phyloP scores from a whole-genome alignment of 1,140 invertebrate genomes.

The Achatina immaculata region DNA sequence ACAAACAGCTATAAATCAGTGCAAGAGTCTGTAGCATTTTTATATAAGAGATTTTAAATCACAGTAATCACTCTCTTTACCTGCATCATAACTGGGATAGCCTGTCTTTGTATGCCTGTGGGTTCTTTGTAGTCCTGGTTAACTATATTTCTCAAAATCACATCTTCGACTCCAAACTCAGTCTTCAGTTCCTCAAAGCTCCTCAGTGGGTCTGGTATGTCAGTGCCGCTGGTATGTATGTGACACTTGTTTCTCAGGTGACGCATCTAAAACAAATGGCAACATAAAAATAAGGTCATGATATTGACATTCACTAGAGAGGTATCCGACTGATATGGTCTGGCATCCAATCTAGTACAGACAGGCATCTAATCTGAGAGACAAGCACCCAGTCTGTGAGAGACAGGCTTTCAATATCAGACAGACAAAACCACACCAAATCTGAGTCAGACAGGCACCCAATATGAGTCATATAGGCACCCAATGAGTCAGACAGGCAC shows the following conservation, averaged over 20 bases:
- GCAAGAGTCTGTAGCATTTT: too few species aligned
- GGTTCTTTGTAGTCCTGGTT: slow-evolving; percentile 83
- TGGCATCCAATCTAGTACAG: too few species aligned
- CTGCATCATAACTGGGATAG: slow-evolving; percentile 86
- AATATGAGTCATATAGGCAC: too few species aligned
- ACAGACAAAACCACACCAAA: neutral
- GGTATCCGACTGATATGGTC: too few species aligned
- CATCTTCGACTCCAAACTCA: slow-evolving; percentile 59
- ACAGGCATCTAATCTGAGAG: too few species aligned
- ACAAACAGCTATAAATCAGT: too few species aligned
- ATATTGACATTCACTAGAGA: too few species aligned
- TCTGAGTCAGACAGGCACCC: too few species aligned
- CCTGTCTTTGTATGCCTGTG: slow-evolving; percentile 95
- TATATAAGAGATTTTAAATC: too few species aligned
- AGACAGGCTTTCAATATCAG: neutral
- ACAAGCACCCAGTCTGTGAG: too few species aligned
- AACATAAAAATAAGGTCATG: slow-evolving; percentile 1
- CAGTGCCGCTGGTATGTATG: slow-evolving; percentile 83
- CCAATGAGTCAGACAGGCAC: too few species aligned
- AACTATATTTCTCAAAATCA: slow-evolving; percentile 81
- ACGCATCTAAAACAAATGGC: slow-evolving; percentile 76
- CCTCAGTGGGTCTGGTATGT: slow-evolving; percentile 81
- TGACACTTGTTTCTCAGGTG: slow-evolving; percentile 81
- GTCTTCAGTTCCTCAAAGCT: slow-evolving; percentile 78
- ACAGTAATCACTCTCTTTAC: too few species aligned